These are phyloP conservation scores for Lycocerus yunnanus DNA, from an alignment of 2,888 invertebrate genomes.

Conservation along the genomic window DNA sequence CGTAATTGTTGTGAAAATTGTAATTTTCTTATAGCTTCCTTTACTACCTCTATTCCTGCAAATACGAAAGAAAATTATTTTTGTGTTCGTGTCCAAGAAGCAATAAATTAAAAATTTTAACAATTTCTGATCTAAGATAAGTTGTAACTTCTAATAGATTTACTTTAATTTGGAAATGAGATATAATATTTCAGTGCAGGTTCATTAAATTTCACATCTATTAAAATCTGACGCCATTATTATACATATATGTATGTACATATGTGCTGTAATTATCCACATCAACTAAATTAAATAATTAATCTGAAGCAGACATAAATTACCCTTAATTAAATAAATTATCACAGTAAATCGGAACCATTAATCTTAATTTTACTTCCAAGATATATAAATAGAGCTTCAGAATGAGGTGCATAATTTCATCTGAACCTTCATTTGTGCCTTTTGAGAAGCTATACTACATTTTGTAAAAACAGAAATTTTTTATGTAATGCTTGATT, in stretches of 20 bases:
- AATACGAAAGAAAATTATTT: constrained; percentile 12
- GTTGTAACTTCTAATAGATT: no score
- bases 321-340: background rate
- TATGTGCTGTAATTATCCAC: background rate
- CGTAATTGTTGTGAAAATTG: constrained; percentile 92
- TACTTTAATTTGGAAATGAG: no score
- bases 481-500: background rate
- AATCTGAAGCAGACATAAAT: background rate
- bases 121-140: no score
- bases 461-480: no score
- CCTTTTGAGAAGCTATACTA: no score
- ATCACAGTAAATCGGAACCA: background rate
- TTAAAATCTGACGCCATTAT: background rate
- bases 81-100: no score
- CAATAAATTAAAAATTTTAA: no score
- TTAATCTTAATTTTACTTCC: background rate
- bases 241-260: no score
- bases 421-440: background rate
- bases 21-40: constrained; percentile 94
- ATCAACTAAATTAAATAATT: background rate
- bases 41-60: constrained; percentile 88
- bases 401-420: background rate
- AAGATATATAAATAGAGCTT: background rate
- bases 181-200: no score
- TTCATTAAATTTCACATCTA: background rate